Evolutionary conservation across 2,113 vertebrate genomes (phyloP), one percentile per base, ranked within the genome.

Genomic region (Calyptomena viridis): DNA sequence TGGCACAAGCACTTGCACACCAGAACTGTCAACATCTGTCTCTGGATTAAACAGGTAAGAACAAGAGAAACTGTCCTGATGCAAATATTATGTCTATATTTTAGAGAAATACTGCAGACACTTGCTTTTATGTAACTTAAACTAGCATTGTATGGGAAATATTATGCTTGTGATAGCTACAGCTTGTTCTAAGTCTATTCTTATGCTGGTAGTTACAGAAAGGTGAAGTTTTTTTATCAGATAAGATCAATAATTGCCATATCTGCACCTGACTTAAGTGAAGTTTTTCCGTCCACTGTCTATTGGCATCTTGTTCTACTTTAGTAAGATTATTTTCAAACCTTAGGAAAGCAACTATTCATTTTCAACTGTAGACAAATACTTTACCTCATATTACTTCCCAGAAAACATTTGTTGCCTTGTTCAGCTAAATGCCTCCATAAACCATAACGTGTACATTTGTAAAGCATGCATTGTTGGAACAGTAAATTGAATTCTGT

Each of bases 31-130:
- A 81, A 77, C 93, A 95, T 86, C 93, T 95, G 85, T 33, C 78
- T 87, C 93, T 66, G 66, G 49, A 73, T 77, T 58, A 59, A 66
- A 55, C 69, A 97, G 96, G 97, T 97, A 97, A 97, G 96, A 55
- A 18, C 23, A 5, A 25, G 18, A 87, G 62, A 82, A 94, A 50
- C 56, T 67, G 18, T 77, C 25, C 60, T 92, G 30, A 74, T 92
- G 37, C 46, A 90, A 60, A 82, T 88, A 3, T 8, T 46, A 11
- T 75, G 28, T 20, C 42, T 89, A 5, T 80, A 24, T 64, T 68
- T 81, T 66, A 82, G 5, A 84, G 9, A 64, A 78, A 83, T 85
- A 60, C 6, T 63, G 58, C 33, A 90, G 56, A 39, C 5, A 17
- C 2, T 33, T 75, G 33, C 13, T 85, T 91, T 82, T 62, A 44